Conservation (phyloP, 2,888 invertebrate species). For the Tribolium freemani region DNA sequence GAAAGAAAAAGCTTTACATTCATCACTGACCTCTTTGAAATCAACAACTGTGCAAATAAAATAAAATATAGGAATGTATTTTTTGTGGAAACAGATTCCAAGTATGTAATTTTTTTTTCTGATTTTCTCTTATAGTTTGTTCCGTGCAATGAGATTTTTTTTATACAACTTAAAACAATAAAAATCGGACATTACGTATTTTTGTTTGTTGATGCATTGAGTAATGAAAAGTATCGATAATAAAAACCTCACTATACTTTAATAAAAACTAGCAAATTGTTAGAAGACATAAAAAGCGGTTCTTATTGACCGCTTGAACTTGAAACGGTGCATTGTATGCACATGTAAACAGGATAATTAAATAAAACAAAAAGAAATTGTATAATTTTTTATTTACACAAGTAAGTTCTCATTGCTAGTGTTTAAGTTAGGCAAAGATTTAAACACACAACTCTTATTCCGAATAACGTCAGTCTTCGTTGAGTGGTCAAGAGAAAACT, state of each 20-base stretch:
- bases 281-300: not conserved
- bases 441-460: slow-evolving; percentile 68
- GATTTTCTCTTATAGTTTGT: too few species aligned
- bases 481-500: slow-evolving; percentile 57
- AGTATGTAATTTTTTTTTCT: too few species aligned
- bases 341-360: not conserved
- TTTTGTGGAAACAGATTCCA: too few species aligned
- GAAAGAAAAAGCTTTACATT: too few species aligned
- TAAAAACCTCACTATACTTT: too few species aligned
- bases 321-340: not conserved
- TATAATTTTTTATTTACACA: slow-evolving; percentile 63
- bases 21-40: too few species aligned
- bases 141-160: too few species aligned
- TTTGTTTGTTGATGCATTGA: not conserved
- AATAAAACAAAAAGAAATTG: not conserved
- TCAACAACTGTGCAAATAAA: too few species aligned
- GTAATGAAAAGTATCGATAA: too few species aligned
- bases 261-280: not conserved
- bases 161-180: too few species aligned
- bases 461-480: slow-evolving; percentile 61
- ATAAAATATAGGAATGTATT: too few species aligned
- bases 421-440: slow-evolving; percentile 80
- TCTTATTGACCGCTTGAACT: not conserved
- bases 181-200: too few species aligned
- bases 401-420: slow-evolving; percentile 77